Evolutionary conservation across 1,140 invertebrate species (phyloP).

Genomic region (Cepaea nemoralis): DNA sequence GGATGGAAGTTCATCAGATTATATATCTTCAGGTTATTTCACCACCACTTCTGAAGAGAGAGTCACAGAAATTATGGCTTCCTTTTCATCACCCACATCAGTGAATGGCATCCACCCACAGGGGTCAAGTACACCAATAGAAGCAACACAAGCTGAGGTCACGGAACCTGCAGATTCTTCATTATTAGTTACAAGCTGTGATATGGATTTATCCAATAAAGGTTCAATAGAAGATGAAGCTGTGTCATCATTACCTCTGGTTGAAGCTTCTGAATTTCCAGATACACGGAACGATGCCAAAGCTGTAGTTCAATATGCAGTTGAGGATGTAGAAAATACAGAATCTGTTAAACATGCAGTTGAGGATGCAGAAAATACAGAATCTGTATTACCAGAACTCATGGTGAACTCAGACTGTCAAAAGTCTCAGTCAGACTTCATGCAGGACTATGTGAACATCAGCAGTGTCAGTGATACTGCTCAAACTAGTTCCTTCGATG

Average conservation of each 20-base stretch:
- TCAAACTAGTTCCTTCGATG: conserved; percentile 5
- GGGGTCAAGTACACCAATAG: neutral
- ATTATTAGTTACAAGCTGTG: neutral
- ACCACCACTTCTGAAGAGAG: neutral
- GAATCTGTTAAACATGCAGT: neutral
- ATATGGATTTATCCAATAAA: neutral
- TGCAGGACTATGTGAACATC: conserved; percentile 24
- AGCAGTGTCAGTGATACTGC: conserved; percentile 2
- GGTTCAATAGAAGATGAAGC: neutral
- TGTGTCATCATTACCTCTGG: neutral
- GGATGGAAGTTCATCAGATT: neutral
- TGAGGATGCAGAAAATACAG: neutral
- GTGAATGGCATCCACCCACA: neutral
- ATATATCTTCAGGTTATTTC: neutral
- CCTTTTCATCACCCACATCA: neutral
- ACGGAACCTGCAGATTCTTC: neutral
- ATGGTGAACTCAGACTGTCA: neutral
- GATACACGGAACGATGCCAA: neutral
- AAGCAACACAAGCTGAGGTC: neutral
- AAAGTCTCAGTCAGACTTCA: conserved; percentile 13
- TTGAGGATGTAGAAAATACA: neutral
- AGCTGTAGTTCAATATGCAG: neutral
- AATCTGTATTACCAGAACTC: neutral
- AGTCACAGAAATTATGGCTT: neutral
- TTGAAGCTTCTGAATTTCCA: neutral